Base-by-base conservation (phyloP, 1,140 invertebrate species). In the Lucilia sericata region DNA sequence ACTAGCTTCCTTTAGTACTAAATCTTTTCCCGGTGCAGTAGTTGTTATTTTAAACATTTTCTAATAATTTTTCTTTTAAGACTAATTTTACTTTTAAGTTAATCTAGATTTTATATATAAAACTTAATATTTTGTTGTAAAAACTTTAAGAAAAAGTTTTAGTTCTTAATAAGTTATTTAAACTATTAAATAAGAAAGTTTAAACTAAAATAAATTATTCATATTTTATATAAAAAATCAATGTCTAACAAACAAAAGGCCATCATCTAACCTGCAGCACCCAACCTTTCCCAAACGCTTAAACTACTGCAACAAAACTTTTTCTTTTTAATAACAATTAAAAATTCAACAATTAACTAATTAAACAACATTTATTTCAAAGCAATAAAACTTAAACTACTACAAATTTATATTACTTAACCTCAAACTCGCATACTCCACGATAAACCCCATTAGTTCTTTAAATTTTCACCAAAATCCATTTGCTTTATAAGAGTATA, bases 401-500 rank as follows among this genome's bases (percentile, higher is more conserved):
- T n/a, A n/a, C n/a, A n/a, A n/a, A n/a, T n/a, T n/a, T n/a, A n/a
- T n/a, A n/a, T n/a, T n/a, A n/a, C n/a, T n/a, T n/a, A n/a, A n/a
- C n/a, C n/a, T n/a, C n/a, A n/a, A n/a, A n/a, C n/a, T n/a, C n/a
- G n/a, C n/a, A n/a, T n/a, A n/a, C n/a, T n/a, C n/a, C n/a, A n/a
- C n/a, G n/a, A n/a, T n/a, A n/a, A n/a, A n/a, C n/a, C n/a, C 13
- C 17, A 13, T 60, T 60, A 60, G 12, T 60, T 14, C 17, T 60
- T 60, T 14, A n/a, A 5, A 14, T 60, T 13, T 60, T 60, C 10
- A 0, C 51, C 51, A n/a, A 60, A 60, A 60, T 60, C 84, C 87
- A 87, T 87, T n/a, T 86, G 82, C 82, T 87, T 87, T 30, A 87
- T 87, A 4, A 87, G 84, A 0, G 87, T 87, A 81, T 87, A 87